Conservation (phyloP, 2,113 vertebrate genomes). For the Chamaea fasciata region DNA sequence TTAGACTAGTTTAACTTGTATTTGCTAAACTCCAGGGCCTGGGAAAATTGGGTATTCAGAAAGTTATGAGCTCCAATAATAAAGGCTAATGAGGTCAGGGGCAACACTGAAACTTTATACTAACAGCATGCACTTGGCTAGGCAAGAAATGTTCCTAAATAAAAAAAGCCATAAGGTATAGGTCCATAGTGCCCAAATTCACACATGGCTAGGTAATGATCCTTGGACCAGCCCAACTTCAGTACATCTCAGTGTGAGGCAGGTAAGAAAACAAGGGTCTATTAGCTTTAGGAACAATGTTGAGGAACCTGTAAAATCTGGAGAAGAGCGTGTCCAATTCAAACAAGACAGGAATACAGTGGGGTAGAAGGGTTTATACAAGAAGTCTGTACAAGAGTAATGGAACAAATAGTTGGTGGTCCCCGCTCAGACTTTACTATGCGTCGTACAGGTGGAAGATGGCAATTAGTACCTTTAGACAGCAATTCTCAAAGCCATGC, state of each 20-base stretch:
- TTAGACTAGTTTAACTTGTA: background rate
- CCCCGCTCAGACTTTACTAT: background rate
- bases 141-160: background rate
- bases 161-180: background rate
- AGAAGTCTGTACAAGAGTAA: background rate
- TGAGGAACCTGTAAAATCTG: background rate
- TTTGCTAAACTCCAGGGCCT: background rate
- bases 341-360: background rate
- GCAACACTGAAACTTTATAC: background rate
- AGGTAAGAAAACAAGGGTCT: background rate
- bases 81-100: background rate
- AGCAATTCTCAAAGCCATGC: background rate
- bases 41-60: background rate
- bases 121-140: background rate
- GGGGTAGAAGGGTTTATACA: background rate
- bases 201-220: background rate
- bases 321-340: background rate
- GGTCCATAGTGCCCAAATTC: background rate
- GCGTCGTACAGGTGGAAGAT: fast-evolving
- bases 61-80: background rate
- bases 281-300: background rate
- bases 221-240: background rate
- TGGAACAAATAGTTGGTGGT: background rate
- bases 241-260: background rate
- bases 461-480: background rate